A percentile compares a stretch with the other conserved stretches of the same genome.
Evolutionary conservation across 1,140 invertebrate species (phyloP).

Genomic region (Spodoptera litura): DNA sequence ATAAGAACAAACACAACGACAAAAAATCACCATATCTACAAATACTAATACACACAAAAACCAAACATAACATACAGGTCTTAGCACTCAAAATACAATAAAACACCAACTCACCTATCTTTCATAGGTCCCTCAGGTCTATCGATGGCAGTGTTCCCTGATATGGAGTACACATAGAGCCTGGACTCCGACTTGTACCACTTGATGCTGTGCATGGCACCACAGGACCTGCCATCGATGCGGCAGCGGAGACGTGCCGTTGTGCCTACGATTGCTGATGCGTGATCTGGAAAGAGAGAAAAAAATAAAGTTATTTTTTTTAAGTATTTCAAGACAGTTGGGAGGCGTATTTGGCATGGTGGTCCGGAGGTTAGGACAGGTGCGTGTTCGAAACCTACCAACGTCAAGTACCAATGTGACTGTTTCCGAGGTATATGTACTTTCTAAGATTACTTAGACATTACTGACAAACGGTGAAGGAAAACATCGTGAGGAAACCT

Average conservation of each 20-base stretch:
- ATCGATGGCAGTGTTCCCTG: constrained; percentile 89
- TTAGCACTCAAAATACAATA: neutral
- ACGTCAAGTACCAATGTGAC: too few relatives aligned
- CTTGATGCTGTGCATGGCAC: constrained; percentile 94
- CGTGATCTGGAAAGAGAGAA: constrained; percentile 70
- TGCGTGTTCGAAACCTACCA: too few relatives aligned
- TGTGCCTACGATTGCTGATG: constrained; percentile 87
- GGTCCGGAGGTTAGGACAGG: too few relatives aligned
- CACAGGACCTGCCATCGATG: constrained; percentile 91
- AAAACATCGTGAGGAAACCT: too few relatives aligned
- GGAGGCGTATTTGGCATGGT: too few relatives aligned
- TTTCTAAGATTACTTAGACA: too few relatives aligned
- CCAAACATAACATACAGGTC: neutral
- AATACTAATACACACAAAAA: neutral
- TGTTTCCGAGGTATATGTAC: too few relatives aligned
- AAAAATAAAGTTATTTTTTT: neutral
- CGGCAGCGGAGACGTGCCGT: constrained; percentile 91
- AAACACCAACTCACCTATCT: constrained; percentile 88
- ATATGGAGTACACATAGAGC: constrained; percentile 94
- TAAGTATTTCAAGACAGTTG: too few relatives aligned
- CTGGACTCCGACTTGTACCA: constrained; percentile 94
- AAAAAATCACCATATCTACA: neutral
- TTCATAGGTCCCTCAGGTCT: constrained; percentile 91
- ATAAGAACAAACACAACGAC: too few relatives aligned
- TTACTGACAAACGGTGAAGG: too few relatives aligned